Conservation (phyloP, 2,797 vertebrate genomes). For the Paratrypauchen microcephalus region DNA sequence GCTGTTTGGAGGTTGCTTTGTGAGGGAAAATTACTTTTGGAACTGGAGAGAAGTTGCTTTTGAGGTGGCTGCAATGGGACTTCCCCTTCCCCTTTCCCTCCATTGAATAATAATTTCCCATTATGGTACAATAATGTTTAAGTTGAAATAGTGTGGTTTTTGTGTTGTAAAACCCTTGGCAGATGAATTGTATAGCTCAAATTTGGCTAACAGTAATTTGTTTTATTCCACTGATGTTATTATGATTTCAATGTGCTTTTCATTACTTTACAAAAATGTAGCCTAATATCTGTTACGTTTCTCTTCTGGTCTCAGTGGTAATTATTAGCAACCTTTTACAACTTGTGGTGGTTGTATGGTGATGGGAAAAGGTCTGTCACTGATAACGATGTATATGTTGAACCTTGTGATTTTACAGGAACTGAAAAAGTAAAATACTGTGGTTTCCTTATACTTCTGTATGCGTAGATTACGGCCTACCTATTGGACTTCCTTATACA, state of each 20-base stretch:
- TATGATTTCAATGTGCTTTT: too few species aligned
- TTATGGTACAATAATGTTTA: neutral
- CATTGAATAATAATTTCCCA: neutral
- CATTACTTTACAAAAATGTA: too few species aligned
- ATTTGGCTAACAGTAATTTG: too few species aligned
- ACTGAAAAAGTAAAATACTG: neutral
- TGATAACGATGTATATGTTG: neutral
- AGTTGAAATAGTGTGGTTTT: neutral
- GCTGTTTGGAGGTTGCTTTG: neutral
- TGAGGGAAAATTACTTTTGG: neutral
- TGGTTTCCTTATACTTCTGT: neutral
- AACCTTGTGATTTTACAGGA: neutral
- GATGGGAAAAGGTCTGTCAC: too few species aligned
- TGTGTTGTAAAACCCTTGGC: neutral
- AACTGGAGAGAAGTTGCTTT: slow-evolving; percentile 3
- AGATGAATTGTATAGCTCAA: neutral
- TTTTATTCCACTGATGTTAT: too few species aligned
- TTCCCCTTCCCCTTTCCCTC: slow-evolving; percentile 43
- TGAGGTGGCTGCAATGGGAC: slow-evolving; percentile 24
- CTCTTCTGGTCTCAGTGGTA: too few species aligned
- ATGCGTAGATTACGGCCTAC: neutral
- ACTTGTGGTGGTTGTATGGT: too few species aligned
- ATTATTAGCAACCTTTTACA: too few species aligned
- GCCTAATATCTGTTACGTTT: too few species aligned
- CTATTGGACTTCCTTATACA: neutral